Evolutionary conservation across 35 echinoderm and acorn worm genomes (phyloP), one percentile per base, ranked within the genome.

Genomic region (Apostichopus parvimensis): DNA sequence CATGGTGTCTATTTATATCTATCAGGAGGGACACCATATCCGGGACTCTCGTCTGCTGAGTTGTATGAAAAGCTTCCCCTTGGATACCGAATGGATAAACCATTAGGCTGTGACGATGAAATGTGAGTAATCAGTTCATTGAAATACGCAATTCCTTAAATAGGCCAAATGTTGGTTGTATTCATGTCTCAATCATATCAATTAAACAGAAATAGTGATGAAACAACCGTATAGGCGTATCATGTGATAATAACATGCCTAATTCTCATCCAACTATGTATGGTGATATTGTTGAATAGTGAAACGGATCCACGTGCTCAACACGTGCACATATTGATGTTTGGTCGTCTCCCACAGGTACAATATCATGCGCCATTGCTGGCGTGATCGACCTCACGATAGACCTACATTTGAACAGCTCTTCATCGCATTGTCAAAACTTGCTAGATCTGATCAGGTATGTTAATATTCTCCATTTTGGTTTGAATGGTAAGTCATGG

Each of bases 311-410:
- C 34, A 45, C 34, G 34, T 45, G 34, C 34, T 3, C 34, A 45
- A 45, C 34, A 45, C 0, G 34, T 45, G 34, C 34, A 45, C 34
- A 45, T 45, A 45, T 45, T 45, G 34, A 45, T 45, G 34, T 45
- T 45, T 45, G 2, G 34, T 85, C 53, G 45, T n/a, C 10, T 8
- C 7, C 45, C 7, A 61, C 90, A 98, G 97, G 62, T 98, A 98
- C 66, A 93, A 98, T 23, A 94, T 98, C 20, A 98, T 98, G 97
- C 88, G 95, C 2, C 97, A 98, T 54, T 98, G 97, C 72, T 98
- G 97, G 97, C 79, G 97, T 26, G 97, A 98, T 59, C 79, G 97
- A 12, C 97, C 97, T 6, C 94, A 98, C 68, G 97, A 98, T 65
- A 65, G 97, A 86, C 97, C 97, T 2, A 87, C 94, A 14, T 98